phyloP scores from a whole-genome alignment of 2,888 invertebrate species.

The Drosophila colorata region DNA sequence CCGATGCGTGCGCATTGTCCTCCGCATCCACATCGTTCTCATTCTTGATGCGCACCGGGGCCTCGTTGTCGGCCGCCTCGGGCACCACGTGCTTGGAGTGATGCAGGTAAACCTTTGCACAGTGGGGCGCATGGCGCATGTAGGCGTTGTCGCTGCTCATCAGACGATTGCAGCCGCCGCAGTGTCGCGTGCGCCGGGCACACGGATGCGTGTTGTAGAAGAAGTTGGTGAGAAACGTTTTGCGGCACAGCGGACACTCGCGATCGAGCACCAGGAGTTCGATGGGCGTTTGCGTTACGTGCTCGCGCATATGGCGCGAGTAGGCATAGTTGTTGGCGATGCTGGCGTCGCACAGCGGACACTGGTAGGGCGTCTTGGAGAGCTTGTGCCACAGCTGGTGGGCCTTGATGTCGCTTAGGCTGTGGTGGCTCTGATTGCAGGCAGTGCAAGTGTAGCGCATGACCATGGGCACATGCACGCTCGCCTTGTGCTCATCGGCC shows the following conservation, averaged over 20 bases:
- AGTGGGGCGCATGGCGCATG: constrained; percentile 79
- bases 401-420: constrained; percentile 81
- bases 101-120: constrained; percentile 74
- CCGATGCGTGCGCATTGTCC: constrained; percentile 23
- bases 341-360: constrained; percentile 84
- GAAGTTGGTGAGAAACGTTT: constrained; percentile 83
- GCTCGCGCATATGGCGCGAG: constrained; percentile 81
- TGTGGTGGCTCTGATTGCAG: constrained; percentile 85
- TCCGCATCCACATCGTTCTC: constrained; percentile 75
- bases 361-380: constrained; percentile 85
- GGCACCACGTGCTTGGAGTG: constrained; percentile 80
- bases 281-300: constrained; percentile 60
- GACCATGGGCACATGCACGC: constrained; percentile 77
- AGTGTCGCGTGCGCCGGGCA: constrained; percentile 79
- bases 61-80: constrained; percentile 64
- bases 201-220: constrained; percentile 84
- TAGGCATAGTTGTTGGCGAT: constrained; percentile 77
- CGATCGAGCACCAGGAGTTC: constrained; percentile 78
- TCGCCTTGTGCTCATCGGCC: constrained; percentile 75
- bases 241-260: constrained; percentile 82
- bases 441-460: constrained; percentile 85
- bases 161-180: constrained; percentile 82
- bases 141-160: constrained; percentile 75
- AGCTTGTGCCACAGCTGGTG: constrained; percentile 86
- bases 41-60: constrained; percentile 77